Percentiles rank a stretch among this genome's conserved stretches.
These are phyloP conservation scores for Hirtodrosophila cameraria DNA, from an alignment of 2,888 invertebrate species.

Conservation along the genomic window DNA sequence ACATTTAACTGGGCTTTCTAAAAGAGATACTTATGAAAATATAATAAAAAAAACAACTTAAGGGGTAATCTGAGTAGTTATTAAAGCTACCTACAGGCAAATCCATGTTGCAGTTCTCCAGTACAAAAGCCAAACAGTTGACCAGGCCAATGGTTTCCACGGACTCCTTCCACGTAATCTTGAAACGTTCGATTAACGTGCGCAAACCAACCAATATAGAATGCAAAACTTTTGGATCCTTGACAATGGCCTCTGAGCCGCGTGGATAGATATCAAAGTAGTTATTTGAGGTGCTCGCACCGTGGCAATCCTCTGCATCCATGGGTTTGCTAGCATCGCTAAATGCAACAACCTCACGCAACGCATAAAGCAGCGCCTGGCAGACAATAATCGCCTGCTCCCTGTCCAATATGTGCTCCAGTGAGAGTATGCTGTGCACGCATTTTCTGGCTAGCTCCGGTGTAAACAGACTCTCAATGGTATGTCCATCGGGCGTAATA, in stretches of 20 bases:
- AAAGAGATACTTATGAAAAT: neutral
- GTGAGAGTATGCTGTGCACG: constrained; percentile 81
- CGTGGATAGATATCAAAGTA: constrained; percentile 58
- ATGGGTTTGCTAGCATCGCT: constrained; percentile 33
- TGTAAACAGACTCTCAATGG: constrained; percentile 48
- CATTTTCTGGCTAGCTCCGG: constrained; percentile 82
- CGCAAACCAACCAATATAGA: constrained; percentile 88
- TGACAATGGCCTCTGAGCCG: constrained; percentile 83
- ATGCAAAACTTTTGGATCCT: constrained; percentile 86
- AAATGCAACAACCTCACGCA: constrained; percentile 85
- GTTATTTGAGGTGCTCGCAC: constrained; percentile 43
- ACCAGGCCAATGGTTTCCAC: constrained; percentile 89
- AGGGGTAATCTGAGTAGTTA: no score
- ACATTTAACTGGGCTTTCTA: neutral
- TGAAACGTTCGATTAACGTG: constrained; percentile 88
- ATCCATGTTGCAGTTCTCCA: constrained; percentile 85
- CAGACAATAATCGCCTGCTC: constrained; percentile 87
- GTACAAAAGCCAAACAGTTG: constrained; percentile 85
- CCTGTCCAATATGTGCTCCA: constrained; percentile 86
- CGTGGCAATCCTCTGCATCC: constrained; percentile 52
- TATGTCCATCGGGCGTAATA: constrained; percentile 50
- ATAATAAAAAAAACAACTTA: no score
- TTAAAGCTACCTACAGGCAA: constrained; percentile 83
- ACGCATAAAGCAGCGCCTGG: constrained; percentile 87
- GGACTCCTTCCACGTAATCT: constrained; percentile 91